These are phyloP conservation scores for Keiferia lycopersicella DNA, from an alignment of 2,888 invertebrate species.

Conservation along the genomic window DNA sequence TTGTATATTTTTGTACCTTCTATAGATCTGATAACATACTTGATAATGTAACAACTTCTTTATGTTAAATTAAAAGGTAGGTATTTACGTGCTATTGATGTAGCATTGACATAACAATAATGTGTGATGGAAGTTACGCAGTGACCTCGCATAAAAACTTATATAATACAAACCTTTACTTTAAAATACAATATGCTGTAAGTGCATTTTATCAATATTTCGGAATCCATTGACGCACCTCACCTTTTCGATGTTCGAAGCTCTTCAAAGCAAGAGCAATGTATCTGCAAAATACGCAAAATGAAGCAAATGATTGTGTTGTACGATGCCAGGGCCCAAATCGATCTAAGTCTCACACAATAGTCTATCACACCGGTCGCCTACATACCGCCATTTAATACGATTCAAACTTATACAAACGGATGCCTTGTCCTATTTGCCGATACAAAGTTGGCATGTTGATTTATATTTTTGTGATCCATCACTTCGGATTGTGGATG, in stretches of 20 bases:
- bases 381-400: constrained; percentile 31
- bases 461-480: constrained; percentile 52
- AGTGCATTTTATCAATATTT: background rate
- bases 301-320: background rate
- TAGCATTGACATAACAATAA: constrained; percentile 2
- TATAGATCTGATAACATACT: too few species aligned
- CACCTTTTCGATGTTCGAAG: background rate
- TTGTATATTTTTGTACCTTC: too few species aligned
- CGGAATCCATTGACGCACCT: background rate
- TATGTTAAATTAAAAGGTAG: background rate
- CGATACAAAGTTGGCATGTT: constrained; percentile 48
- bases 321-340: constrained; percentile 30
- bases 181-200: background rate
- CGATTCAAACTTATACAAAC: constrained; percentile 43
- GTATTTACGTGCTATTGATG: background rate
- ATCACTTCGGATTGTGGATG: constrained; percentile 35
- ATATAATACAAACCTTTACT: background rate
- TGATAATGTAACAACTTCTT: background rate
- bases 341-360: constrained; percentile 49
- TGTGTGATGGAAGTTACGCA: constrained; percentile 12
- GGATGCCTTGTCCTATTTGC: constrained; percentile 54
- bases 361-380: constrained; percentile 51
- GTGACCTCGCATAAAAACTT: constrained; percentile 1
- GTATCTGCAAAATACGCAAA: too few species aligned
- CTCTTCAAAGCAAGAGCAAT: background rate